These are phyloP conservation scores for Pogonomyrmex californicus DNA, from an alignment of 1,140 invertebrate species.

Conservation along the genomic window DNA sequence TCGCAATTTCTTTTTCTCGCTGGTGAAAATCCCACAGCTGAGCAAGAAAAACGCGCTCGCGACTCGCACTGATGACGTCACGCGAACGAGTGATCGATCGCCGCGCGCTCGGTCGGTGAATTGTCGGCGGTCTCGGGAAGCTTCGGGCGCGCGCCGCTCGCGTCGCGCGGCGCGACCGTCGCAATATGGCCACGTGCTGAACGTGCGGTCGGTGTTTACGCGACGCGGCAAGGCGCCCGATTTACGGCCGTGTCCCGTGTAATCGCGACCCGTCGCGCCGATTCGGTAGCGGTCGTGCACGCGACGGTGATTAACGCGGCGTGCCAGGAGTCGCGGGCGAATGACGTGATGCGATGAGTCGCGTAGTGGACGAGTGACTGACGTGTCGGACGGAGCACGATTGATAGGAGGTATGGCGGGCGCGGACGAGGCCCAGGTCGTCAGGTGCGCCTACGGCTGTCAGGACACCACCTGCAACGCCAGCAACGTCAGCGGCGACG, in stretches of 20 bases:
- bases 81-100: neutral
- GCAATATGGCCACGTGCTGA: slow-evolving; percentile 85
- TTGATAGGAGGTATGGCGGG: slow-evolving; percentile 60
- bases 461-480: slow-evolving; percentile 68
- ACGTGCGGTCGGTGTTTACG: slow-evolving; percentile 76
- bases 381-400: slow-evolving; percentile 4
- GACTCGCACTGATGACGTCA: slow-evolving; percentile 18
- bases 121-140: neutral
- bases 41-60: neutral
- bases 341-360: slow-evolving; percentile 31
- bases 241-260: neutral
- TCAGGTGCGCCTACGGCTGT: slow-evolving; percentile 69
- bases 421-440: slow-evolving; percentile 51
- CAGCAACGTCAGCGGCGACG: slow-evolving; percentile 31
- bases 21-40: neutral
- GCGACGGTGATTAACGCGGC: slow-evolving; percentile 26
- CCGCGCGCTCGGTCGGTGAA: neutral
- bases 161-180: slow-evolving; percentile 67
- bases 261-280: neutral
- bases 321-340: slow-evolving; percentile 3
- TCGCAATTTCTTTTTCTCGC: no score
- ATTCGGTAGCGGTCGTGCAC: neutral
- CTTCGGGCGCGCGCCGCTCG: neutral
- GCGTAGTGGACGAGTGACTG: neutral
- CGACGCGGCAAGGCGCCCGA: slow-evolving; percentile 31